Evolutionary conservation across 2,797 vertebrate genomes (phyloP).

Genomic region (Tamandua tetradactyla): DNA sequence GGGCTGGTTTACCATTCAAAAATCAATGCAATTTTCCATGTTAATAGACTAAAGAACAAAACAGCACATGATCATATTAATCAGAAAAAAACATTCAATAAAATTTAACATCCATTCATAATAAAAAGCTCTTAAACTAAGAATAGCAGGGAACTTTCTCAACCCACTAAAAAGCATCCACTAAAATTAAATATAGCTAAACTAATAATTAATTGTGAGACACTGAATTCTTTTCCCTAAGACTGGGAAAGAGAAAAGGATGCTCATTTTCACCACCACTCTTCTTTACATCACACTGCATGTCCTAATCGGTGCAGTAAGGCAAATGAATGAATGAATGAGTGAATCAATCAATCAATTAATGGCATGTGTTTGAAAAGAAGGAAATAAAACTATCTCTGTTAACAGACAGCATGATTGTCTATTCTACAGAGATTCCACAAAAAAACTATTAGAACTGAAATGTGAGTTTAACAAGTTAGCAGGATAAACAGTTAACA

Average conservation of each 20-base stretch:
- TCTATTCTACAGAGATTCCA: neutral
- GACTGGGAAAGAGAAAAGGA: neutral
- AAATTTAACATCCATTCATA: neutral
- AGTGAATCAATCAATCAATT: neutral
- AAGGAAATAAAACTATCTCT: neutral
- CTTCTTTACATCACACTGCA: neutral
- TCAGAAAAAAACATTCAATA: neutral
- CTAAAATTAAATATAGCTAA: neutral
- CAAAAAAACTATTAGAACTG: neutral
- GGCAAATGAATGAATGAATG: neutral
- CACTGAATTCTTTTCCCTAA: neutral
- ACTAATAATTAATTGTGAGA: neutral
- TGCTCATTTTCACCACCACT: neutral
- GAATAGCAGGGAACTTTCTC: neutral
- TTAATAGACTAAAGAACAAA: neutral
- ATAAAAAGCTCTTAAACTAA: neutral
- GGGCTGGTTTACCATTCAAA: neutral
- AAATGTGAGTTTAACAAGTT: constrained; percentile 3
- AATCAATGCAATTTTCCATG: neutral
- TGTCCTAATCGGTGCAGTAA: neutral
- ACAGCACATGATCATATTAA: neutral
- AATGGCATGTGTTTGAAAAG: neutral
- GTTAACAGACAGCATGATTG: neutral
- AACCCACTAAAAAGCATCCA: neutral
- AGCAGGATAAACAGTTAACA: neutral